Evolutionary conservation across 2,113 vertebrate species (phyloP), one percentile per base, ranked within the genome.

Genomic region (Rhadina sibilatrix): DNA sequence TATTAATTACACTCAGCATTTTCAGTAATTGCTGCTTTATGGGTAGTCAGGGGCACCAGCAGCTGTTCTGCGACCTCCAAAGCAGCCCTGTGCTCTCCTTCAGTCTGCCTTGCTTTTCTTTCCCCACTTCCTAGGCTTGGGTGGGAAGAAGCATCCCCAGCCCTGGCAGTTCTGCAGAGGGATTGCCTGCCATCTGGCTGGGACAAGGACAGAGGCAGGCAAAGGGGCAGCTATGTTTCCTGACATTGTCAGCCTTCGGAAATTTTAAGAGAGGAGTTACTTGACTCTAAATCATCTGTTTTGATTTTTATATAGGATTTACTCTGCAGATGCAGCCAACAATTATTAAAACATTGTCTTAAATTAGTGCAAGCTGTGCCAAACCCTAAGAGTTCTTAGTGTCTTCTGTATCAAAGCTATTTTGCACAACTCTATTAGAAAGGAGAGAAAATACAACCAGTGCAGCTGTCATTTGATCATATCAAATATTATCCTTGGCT

Each of bases 321-420:
- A 23, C 19, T 63, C 33, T 66, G 24, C 37, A 83, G 64, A 70
- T 80, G 35, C 50, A 70, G 59, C 24, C 35, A 74, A 50, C 17
- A 49, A 38, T 91, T 85, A 90, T 77, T 63, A 63, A 94, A 90
- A 77, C 14, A 74, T 37, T 89, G 25, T 19, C 75, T 83, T 61
- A 85, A 83, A 91, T 54, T 52, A 90, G 25, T 28, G 28, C 71
- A 86, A 74, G 11, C 44, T 60, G n/a, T 57, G 35, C n/a, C 70
- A 77, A 57, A 33, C 12, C 21, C 15, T 77, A 37, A 72, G 23
- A 18, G 44, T 65, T 89, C 74, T 57, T n/a, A 24, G 10, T 23
- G 44, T 72, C 35, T 19, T 70, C 33, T 30, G 3, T 50, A 65
- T 27, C 49, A 84, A 79, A 94, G 54, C 30, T 65, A 10, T 14